phyloP scores from a whole-genome alignment of 2,888 invertebrate genomes.

The Vanessa cardui region DNA sequence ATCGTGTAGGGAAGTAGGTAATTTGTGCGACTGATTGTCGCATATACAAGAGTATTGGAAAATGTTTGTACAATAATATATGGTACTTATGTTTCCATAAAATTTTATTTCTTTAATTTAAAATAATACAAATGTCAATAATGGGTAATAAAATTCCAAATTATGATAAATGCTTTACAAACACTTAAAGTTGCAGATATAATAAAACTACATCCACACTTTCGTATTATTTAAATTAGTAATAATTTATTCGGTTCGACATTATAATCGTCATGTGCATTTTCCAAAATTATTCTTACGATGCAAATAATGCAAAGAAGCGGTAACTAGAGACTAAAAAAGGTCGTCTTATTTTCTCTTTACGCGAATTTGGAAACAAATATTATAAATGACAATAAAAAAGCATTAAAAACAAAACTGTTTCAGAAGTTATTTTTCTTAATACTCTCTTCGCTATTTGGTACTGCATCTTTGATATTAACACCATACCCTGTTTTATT shows the following conservation, averaged over 20 bases:
- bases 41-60: not conserved
- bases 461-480: slow-evolving; percentile 63
- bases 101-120: not conserved
- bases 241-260: no score
- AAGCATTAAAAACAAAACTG: not conserved
- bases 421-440: slow-evolving; percentile 16
- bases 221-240: no score
- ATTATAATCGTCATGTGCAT: no score
- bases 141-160: not conserved
- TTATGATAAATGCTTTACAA: not conserved
- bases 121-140: no score
- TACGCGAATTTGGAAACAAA: no score
- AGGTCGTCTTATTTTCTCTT: no score
- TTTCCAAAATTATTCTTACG: no score
- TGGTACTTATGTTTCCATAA: not conserved
- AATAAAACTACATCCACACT: no score
- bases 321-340: no score
- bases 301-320: no score
- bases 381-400: not conserved
- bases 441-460: slow-evolving; percentile 49
- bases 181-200: no score
- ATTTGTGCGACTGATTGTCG: not conserved
- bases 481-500: slow-evolving; percentile 63
- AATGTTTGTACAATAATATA: not conserved
- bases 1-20: slow-evolving; percentile 8